These are phyloP conservation scores for Apoda limacodes DNA, from an alignment of 2,888 invertebrate genomes.

Conservation along the genomic window DNA sequence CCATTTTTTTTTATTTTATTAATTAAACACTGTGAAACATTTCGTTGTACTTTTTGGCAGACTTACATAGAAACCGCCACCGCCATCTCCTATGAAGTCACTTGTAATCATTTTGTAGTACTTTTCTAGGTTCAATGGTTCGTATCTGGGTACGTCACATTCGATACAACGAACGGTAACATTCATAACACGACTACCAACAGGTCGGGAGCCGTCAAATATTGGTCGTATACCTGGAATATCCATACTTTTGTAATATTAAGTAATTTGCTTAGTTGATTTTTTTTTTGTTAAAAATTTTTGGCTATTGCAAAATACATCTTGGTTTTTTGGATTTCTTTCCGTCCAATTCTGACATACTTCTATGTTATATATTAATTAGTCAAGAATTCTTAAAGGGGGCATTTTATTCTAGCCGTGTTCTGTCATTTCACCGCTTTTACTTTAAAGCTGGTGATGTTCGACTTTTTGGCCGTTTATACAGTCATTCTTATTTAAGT, in stretches of 20 bases:
- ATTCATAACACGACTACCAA: slow-evolving; percentile 67
- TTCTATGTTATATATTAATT: too few relatives aligned
- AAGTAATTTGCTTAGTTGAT: neutral
- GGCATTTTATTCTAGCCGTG: too few relatives aligned
- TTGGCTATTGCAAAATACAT: too few relatives aligned
- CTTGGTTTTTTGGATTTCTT: too few relatives aligned
- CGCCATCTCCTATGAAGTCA: slow-evolving; percentile 72
- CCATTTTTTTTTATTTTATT: slow-evolving; percentile 6
- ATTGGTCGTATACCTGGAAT: slow-evolving; percentile 65
- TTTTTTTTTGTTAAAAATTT: too few relatives aligned
- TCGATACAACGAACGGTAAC: slow-evolving; percentile 70
- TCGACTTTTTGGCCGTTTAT: too few relatives aligned
- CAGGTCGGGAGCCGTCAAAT: slow-evolving; percentile 69
- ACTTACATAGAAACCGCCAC: slow-evolving; percentile 73
- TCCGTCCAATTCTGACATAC: too few relatives aligned
- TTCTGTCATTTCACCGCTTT: too few relatives aligned
- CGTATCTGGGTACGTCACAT: slow-evolving; percentile 73
- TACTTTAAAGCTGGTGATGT: too few relatives aligned
- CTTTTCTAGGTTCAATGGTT: slow-evolving; percentile 59
- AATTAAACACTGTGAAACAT: slow-evolving; percentile 16
- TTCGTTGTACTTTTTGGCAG: slow-evolving; percentile 5
- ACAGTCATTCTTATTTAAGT: too few relatives aligned
- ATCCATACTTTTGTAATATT: too few relatives aligned
- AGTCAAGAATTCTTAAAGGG: too few relatives aligned
- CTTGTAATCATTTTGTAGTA: slow-evolving; percentile 72